Percentiles rank a stretch among this genome's conserved stretches.
These are phyloP conservation scores for Cantharis nigra DNA, from an alignment of 2,888 invertebrate species.

Conservation along the genomic window DNA sequence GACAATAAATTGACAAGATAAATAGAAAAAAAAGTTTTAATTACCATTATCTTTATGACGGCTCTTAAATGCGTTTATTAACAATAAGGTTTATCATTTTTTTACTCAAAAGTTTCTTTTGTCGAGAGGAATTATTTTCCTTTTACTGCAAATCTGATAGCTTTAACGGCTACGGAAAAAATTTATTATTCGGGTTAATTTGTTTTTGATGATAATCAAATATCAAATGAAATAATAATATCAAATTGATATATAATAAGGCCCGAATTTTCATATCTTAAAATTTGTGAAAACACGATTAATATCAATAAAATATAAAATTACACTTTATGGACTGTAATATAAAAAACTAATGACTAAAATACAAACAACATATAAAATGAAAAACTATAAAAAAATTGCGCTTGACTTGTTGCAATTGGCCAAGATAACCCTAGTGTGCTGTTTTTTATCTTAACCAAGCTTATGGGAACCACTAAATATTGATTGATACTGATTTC, in stretches of 20 bases:
- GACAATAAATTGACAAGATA: conserved; percentile 4
- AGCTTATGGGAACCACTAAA: background rate
- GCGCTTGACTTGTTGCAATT: background rate
- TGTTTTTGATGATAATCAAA: background rate
- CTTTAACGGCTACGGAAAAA: background rate
- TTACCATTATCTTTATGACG: background rate
- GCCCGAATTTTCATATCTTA: background rate
- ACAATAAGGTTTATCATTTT: background rate
- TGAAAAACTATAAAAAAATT: background rate
- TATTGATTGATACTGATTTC: background rate
- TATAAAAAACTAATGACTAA: too few species aligned
- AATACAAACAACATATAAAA: background rate
- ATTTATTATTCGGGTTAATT: background rate
- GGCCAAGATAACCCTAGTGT: background rate
- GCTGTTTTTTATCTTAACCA: background rate
- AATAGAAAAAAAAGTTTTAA: background rate
- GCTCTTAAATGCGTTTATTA: background rate
- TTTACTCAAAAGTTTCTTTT: background rate
- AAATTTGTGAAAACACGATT: background rate
- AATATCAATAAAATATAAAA: background rate
- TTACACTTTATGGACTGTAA: background rate
- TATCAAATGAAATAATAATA: background rate
- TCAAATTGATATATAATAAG: background rate
- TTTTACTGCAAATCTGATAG: background rate
- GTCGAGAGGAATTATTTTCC: background rate